Base-by-base conservation (phyloP, 2,113 vertebrate species). In the Eretmochelys imbricata region DNA sequence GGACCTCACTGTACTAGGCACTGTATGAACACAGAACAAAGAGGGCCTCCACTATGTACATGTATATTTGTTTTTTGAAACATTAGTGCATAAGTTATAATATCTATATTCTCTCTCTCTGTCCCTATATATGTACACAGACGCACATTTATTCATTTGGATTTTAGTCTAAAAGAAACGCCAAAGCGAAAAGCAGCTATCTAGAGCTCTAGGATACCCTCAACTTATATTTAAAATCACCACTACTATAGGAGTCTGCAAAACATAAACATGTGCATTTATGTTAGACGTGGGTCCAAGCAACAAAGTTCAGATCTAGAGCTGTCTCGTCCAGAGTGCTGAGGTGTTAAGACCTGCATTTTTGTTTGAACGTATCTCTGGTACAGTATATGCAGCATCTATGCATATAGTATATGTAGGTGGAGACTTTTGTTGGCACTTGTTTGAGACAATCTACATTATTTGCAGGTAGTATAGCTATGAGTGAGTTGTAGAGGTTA, bases 41-140 rank as follows among this genome's bases (percentile, higher is more conserved):
- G 1, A 31, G 84, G 72, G 2, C 57, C 85, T 1, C 48, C 1
- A 1, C 16, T 94, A 10, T 76, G 83, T 0, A 0, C 65, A 5
- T 79, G 5, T 2, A 2, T 57, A 14, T 87, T 11, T 59, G 87
- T 82, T 24, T 80, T 16, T 69, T 48, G n/a, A 27, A 79, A 13
- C 65, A 62, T 53, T 0, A 0, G 4, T 80, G 46, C 13, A 3
- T 38, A 82, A 78, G 10, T 0, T 42, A n/a, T 1, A 27, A 11
- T 62, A 11, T 53, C 53, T 91, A 5, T 76, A 7, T 1, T 29
- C 82, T 83, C 87, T 50, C 16, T 75, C 48, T 2, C 57, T 90
- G 46, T 50, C 69, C 85, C 91, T 13, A 35, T 82, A 27, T 92
- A 79, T 50, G 65, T 11, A 20, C 13, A 54, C 53, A 54, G 19